phyloP scores from a whole-genome alignment of 2,888 invertebrate species.

The Netelia virgata region DNA sequence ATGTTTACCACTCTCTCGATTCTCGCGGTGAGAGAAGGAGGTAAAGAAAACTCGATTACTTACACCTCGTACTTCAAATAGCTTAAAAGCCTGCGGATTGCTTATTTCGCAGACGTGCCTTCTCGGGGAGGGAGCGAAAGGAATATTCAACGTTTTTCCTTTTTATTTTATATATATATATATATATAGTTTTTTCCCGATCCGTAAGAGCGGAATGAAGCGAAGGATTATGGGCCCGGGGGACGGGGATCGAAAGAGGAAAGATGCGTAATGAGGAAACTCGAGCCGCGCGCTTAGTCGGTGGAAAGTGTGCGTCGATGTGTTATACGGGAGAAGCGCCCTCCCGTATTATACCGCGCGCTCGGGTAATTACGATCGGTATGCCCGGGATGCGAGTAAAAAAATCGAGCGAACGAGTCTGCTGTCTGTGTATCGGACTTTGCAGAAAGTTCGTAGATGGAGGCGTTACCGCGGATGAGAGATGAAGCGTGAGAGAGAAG shows the following conservation, averaged over 20 bases:
- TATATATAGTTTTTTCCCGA: no score
- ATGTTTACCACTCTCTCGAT: conserved; percentile 11
- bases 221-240: neutral
- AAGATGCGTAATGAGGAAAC: conserved; percentile 23
- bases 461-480: conserved; percentile 10
- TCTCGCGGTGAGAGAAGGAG: neutral
- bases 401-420: conserved; percentile 19
- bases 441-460: conserved; percentile 48
- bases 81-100: conserved; percentile 10
- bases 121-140: no score
- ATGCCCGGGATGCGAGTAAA: conserved; percentile 32
- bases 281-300: neutral
- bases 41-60: conserved; percentile 45
- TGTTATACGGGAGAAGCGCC: neutral
- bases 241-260: neutral
- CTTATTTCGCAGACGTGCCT: no score
- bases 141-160: no score
- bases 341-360: conserved; percentile 1
- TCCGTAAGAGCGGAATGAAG: neutral
- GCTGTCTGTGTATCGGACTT: conserved; percentile 15
- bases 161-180: no score
- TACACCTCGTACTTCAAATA: conserved; percentile 30
- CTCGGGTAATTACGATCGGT: conserved; percentile 54
- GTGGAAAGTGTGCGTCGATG: conserved; percentile 7
- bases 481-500: conserved; percentile 31